Evolutionary conservation across 2,797 vertebrate genomes (phyloP), one percentile per base, ranked within the genome.

Genomic region (Gymnoscopelus braueri): DNA sequence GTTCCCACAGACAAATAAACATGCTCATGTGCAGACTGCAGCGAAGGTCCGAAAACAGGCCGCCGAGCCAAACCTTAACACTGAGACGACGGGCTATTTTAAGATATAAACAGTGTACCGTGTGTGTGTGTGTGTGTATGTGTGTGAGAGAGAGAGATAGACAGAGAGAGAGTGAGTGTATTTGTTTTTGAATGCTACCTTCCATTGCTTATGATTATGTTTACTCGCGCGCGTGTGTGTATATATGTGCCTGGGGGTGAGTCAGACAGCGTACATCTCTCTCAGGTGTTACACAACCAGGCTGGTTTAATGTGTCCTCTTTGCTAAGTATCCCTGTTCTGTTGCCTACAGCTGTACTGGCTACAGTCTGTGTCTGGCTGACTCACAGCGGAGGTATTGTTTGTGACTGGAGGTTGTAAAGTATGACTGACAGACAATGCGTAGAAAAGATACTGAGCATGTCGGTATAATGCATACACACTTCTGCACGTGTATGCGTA

Each of bases 201-300:
- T 13, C 50, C 50, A 51, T 51, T 44, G 50, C n/a, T 51, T 51
- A 8, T 44, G 39, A 44, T 44, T 39, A 10, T 11, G 44, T 50
- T n/a, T 14, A n/a, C 0, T 4, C 19, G 0, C 9, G 60, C 3
- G 47, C 11, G 3, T 51, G 47, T 26, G 14, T 60, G 13, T 35
- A 51, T 54, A 35, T 8, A 14, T 51, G 54, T 58, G 60, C 48
- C 5, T 24, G 11, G 5, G 6, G 4, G 26, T 0, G 29, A 63
- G 63, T 74, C 35, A 6, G 61, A 62, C 13, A 44, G 19, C 44
- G 5, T 53, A 13, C n/a, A 52, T 29, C 56, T 64, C 74, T 64
- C 74, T 79, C 66, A 82, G 79, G 69, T 75, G 78, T 81, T 69
- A 39, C 74, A 67, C 66, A 83, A 79, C 60, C 62, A 62, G 60